Base-by-base conservation (phyloP, 2,113 vertebrate species). In the Leucopsar rothschildi region DNA sequence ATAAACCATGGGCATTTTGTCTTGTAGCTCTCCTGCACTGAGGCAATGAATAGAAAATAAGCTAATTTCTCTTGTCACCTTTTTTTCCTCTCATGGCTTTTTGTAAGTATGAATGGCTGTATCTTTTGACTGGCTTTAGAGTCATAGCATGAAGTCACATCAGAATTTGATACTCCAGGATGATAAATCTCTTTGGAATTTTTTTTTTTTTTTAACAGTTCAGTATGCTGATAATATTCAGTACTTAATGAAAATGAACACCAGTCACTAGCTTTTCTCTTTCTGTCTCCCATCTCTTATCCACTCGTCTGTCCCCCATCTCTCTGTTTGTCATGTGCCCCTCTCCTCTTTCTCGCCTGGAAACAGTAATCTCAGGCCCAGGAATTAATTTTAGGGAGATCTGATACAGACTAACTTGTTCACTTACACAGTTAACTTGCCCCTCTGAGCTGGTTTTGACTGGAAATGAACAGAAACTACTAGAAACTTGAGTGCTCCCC, bases 311-410 rank as follows among this genome's bases (percentile, higher is more conserved):
- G 12, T 69, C 29, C 18, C 15, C 17, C 17, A 42, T 47, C 10
- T 83, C 29, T 42, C 6, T 1, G 0, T 40, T 23, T 1, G 1
- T 31, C 35, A 27, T 24, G 12, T 42, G 14, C 1, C 1, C 18
- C 2, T 6, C 11, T 25, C 2, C 18, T 3, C 10, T 52, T 35
- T 52, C 27, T 63, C 11, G 22, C 5, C 12, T 70, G 29, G 35
- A 63, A 86, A 15, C 11, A 55, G 28, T 44, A 84, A 71, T 24
- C 33, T 84, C n/a, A 69, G 18, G 5, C 8, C 19, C 18, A 63
- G 45, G 2, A 81, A 68, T 71, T 82, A 55, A 71, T 68, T 10
- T 50, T 64, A 15, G 37, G 40, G 28, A 80, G 12, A 69, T 16
- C 6, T 61, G 18, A 49, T n/a, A 39, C 8, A 47, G 31, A 44